Conservation (phyloP, 2,888 invertebrate genomes). For the Palloptera scutellata region DNA sequence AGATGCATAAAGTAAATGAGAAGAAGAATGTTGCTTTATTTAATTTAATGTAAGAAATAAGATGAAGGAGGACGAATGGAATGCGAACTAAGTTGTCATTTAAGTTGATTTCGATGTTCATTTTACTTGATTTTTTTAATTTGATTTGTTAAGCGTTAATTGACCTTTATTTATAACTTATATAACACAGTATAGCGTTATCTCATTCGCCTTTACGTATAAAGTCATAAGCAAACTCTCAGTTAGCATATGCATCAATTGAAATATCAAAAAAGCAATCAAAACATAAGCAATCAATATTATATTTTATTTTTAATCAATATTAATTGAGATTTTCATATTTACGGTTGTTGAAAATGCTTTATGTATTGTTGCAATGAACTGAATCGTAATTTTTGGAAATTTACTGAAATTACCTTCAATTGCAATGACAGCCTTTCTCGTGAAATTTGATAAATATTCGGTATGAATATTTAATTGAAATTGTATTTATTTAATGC, state of each 20-base stretch:
- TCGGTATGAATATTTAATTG: too few species aligned
- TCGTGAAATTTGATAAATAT: too few species aligned
- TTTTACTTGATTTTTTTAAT: neutral
- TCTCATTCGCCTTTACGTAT: too few species aligned
- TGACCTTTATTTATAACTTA: neutral
- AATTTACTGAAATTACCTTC: too few species aligned
- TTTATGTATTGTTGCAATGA: too few species aligned
- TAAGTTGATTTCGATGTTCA: slow-evolving; percentile 1
- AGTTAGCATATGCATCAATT: neutral
- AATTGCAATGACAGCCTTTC: too few species aligned
- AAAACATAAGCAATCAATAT: slow-evolving; percentile 7
- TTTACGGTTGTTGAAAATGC: too few species aligned
- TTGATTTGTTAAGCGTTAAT: neutral
- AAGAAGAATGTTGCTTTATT: neutral
- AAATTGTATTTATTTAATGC: too few species aligned
- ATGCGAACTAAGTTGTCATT: neutral
- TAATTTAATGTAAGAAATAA: neutral
- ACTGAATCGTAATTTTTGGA: too few species aligned
- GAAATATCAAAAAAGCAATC: slow-evolving; percentile 9
- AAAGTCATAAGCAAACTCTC: too few species aligned
- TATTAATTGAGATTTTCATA: neutral
- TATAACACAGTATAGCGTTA: too few species aligned
- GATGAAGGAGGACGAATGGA: slow-evolving; percentile 7
- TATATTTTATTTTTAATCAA: too few species aligned
- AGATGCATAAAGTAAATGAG: neutral